Conservation (phyloP, 2,113 vertebrate species). For the Myanophis thanlyinensis region DNA sequence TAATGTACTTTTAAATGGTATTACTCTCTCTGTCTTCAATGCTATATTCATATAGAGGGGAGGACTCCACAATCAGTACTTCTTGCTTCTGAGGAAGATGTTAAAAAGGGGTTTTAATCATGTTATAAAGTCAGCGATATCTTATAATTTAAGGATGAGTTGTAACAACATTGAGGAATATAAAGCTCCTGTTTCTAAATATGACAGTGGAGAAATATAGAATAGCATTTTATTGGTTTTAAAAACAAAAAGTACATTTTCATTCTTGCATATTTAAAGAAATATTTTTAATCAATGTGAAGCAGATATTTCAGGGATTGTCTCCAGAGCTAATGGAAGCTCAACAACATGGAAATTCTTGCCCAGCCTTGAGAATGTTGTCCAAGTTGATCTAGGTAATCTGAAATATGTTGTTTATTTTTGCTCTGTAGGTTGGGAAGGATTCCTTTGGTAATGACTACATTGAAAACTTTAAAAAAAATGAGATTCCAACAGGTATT, state of each 20-base stretch:
- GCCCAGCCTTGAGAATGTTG: background rate
- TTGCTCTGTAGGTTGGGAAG: slow-evolving; percentile 86
- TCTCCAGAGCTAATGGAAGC: background rate
- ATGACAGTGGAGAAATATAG: background rate
- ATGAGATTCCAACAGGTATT: slow-evolving; percentile 89
- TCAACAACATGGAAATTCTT: background rate
- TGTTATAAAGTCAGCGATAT: background rate
- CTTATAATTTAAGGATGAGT: background rate
- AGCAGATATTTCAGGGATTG: background rate
- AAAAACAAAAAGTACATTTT: background rate
- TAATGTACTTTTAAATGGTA: background rate
- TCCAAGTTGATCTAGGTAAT: slow-evolving; percentile 44
- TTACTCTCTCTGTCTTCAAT: background rate
- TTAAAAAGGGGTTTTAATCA: background rate
- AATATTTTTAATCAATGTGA: background rate
- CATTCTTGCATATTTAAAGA: background rate
- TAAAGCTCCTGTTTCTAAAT: slow-evolving; percentile 9
- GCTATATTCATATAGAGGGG: background rate
- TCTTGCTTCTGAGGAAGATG: background rate
- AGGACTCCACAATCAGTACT: background rate
- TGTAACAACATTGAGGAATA: background rate
- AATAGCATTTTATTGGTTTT: background rate
- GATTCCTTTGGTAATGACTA: slow-evolving; percentile 97
- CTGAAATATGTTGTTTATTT: slow-evolving; percentile 61
- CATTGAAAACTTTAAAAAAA: slow-evolving; percentile 91